Evolutionary conservation across 2,113 vertebrate species (phyloP).

Genomic region (Fregata magnificens): DNA sequence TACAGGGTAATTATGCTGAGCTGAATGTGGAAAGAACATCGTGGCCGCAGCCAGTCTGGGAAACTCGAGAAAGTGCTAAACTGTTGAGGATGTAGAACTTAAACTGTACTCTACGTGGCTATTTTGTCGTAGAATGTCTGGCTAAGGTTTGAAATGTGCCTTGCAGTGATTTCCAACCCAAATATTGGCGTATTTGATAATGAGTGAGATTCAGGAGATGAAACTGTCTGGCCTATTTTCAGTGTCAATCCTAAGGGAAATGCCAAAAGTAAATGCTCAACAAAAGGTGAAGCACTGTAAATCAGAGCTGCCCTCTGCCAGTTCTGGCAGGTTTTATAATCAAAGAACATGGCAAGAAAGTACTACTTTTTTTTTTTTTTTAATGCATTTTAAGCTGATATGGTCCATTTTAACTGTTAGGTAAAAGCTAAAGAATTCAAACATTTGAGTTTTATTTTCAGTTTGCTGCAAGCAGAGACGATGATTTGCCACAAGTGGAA

Average conservation of each 20-base stretch:
- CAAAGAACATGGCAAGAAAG: background rate
- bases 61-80: constrained; percentile 29
- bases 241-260: background rate
- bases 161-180: background rate
- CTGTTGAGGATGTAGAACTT: background rate
- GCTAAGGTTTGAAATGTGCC: background rate
- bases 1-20: background rate
- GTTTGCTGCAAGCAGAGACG: background rate
- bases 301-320: background rate
- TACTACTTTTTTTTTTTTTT: background rate
- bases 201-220: background rate
- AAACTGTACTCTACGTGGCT: background rate
- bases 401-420: background rate
- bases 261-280: background rate
- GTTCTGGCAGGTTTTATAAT: background rate
- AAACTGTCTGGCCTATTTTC: background rate
- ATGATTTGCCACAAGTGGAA: background rate
- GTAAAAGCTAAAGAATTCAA: background rate
- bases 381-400: background rate
- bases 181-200: background rate
- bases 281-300: background rate
- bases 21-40: background rate
- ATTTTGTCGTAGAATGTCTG: background rate
- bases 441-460: background rate
- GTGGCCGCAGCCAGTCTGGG: background rate